Percentiles rank a stretch among this genome's conserved stretches.
Conservation (phyloP, 2,888 invertebrate genomes). For the Salticus scenicus region DNA sequence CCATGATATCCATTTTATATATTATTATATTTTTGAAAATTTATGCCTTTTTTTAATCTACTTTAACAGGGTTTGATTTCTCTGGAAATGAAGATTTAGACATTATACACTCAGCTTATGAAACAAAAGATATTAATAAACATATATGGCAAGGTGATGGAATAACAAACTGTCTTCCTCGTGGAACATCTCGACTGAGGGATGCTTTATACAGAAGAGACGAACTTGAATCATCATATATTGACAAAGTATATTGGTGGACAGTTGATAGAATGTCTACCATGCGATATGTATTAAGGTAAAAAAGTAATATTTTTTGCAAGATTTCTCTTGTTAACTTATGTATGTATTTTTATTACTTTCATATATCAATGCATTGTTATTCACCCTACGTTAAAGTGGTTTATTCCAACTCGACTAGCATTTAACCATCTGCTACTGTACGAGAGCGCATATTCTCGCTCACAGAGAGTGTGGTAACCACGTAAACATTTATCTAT, state of each 20-base stretch:
- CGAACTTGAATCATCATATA: background rate
- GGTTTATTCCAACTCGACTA: too few relatives aligned
- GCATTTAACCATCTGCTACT: too few relatives aligned
- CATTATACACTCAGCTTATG: slow-evolving; percentile 23
- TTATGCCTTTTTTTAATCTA: too few relatives aligned
- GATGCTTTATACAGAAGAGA: slow-evolving; percentile 55
- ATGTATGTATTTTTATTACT: too few relatives aligned
- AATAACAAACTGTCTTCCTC: slow-evolving; percentile 67
- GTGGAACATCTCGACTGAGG: slow-evolving; percentile 45
- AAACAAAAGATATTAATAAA: slow-evolving; percentile 12
- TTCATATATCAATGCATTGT: too few relatives aligned
- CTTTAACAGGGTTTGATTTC: slow-evolving; percentile 58
- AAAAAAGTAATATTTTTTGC: background rate
- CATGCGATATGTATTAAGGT: slow-evolving; percentile 51
- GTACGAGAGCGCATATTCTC: too few relatives aligned
- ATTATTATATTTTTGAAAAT: too few relatives aligned
- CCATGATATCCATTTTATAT: too few relatives aligned
- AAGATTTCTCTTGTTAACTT: background rate
- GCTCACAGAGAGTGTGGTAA: too few relatives aligned
- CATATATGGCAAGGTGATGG: slow-evolving; percentile 70
- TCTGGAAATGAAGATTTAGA: slow-evolving; percentile 62
- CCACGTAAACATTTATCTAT: too few relatives aligned
- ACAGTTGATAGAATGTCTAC: slow-evolving; percentile 69
- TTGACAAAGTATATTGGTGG: slow-evolving; percentile 70
- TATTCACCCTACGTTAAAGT: too few relatives aligned